A percentile compares a stretch with the other conserved stretches of the same genome.
Evolutionary conservation across 2,113 vertebrate species (phyloP).

Genomic region (Corythoichthys intestinalis): DNA sequence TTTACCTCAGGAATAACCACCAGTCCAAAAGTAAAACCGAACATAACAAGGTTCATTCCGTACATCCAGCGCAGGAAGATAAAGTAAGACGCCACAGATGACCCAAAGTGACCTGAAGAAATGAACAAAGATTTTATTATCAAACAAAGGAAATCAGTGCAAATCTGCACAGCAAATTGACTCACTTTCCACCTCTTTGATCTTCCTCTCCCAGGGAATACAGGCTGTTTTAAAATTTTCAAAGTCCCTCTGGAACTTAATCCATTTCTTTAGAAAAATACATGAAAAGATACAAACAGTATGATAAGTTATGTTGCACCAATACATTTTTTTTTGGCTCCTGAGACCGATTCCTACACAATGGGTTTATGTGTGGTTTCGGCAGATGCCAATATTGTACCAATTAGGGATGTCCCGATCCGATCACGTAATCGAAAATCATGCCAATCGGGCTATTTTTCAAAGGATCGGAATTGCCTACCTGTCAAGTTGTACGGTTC

Average conservation of each 20-base stretch:
- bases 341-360: no score
- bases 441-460: no score
- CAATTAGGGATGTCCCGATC: no score
- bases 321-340: no score
- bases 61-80: conserved; percentile 99
- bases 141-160: not conserved
- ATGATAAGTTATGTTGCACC: no score
- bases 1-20: conserved; percentile 95
- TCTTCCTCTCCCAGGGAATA: conserved; percentile 99
- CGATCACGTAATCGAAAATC: no score
- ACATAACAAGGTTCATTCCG: conserved; percentile 94
- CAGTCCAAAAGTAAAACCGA: conserved; percentile 93
- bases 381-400: no score
- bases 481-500: no score
- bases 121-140: not conserved
- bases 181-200: conserved; percentile 98
- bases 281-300: not conserved
- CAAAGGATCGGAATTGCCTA: no score
- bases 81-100: conserved; percentile 96
- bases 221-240: conserved; percentile 94
- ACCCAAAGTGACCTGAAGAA: conserved; percentile 91
- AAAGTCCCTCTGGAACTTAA: conserved; percentile 97
- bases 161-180: conserved; percentile 19
- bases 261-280: conserved; percentile 85
- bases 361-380: no score